Percentiles rank a stretch among this genome's conserved stretches.
These are phyloP conservation scores for Stictonetta naevosa DNA, from an alignment of 2,113 vertebrate genomes.

Conservation along the genomic window DNA sequence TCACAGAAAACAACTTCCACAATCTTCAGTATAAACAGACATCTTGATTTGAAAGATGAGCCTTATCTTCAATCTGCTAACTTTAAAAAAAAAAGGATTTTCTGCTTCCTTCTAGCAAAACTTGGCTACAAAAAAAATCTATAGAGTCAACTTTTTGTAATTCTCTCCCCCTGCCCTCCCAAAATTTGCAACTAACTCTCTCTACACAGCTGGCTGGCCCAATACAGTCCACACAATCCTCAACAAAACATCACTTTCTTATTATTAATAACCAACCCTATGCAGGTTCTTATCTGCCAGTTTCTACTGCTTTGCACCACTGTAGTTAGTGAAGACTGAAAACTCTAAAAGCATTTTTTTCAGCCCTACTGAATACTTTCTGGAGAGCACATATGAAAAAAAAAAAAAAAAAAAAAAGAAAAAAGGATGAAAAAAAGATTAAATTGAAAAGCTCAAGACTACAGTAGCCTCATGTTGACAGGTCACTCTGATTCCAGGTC, in stretches of 20 bases:
- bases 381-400: background rate
- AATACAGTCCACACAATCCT: background rate
- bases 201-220: background rate
- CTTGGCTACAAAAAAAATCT: background rate
- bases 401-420: background rate
- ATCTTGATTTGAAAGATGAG: background rate
- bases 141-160: background rate
- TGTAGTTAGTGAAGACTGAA: constrained; percentile 2
- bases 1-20: background rate
- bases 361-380: constrained; percentile 13
- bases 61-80: background rate
- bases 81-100: background rate
- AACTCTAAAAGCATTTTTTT: background rate
- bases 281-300: background rate
- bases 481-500: constrained; percentile 54
- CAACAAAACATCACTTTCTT: background rate
- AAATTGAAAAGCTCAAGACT: constrained; percentile 40
- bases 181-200: background rate
- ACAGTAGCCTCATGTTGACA: constrained; percentile 25
- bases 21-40: background rate
- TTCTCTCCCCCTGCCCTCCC: background rate
- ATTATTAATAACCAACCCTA: constrained; percentile 4
- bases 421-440: background rate
- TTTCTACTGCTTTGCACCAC: background rate
- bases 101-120: background rate